Base-by-base conservation (phyloP, 2,797 vertebrate genomes). In the Pseudomugil tenellus region DNA sequence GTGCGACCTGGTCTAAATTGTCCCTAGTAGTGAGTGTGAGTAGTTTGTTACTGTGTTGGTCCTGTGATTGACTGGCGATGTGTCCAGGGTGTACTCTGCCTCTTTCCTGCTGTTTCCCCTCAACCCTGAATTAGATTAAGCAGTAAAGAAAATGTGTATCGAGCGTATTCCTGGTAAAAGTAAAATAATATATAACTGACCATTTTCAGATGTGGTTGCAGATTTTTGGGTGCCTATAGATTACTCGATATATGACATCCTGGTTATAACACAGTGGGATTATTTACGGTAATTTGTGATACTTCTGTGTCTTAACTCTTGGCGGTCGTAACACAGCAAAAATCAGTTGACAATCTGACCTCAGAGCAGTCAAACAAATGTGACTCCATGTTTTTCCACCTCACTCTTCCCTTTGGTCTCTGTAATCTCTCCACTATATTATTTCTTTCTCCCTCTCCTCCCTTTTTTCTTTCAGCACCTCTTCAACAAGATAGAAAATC, bases 401-500 rank as follows among this genome's bases (percentile, higher is more conserved):
- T 53, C 52, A 65, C 41, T 34, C 28, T 37, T 59, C 52, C 31
- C 34, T 43, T 68, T 70, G 53, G 56, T 79, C 57, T 77, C 55
- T 56, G 52, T 58, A 66, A 68, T 80, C 70, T 69, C 68, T 53
- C 63, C 34, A 69, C 59, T 64, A n/a, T 66, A 76, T 76, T 60
- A 65, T 35, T 49, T 60, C 63, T 65, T 41, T 51, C 58, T 69
- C 46, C 26, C 54, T 68, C 62, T 71, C 57, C 37, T 70, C n/a
- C 55, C 65, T 34, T 9, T 71, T 72, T 58, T 14, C 68, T 48
- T 60, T 67, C 70, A 43, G 48, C 60, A 60, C 72, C 82, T 87
- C 87, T 84, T 87, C 87, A 82, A 67, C 4, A 23, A 83, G 79
- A 91, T 90, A 57, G 84, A 81, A 87, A 87, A 87, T 72, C 77